Conservation (phyloP, 2,888 invertebrate genomes). For the Brachyptera risi region DNA sequence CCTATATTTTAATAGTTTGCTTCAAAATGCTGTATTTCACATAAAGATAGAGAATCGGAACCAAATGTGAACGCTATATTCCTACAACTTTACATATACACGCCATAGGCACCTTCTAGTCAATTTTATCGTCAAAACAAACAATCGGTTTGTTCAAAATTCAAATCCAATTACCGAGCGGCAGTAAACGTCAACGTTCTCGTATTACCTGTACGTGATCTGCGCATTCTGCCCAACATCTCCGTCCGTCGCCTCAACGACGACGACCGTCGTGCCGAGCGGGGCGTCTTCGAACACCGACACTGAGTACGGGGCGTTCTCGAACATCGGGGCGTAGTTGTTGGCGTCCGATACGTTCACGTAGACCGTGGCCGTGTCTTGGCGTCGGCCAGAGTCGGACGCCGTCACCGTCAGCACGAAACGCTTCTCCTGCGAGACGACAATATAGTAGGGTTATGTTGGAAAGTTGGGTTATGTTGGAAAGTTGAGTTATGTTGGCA, state of each 20-base stretch:
- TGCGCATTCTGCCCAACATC: slow-evolving; percentile 92
- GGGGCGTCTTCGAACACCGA: slow-evolving; percentile 89
- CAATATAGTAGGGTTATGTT: background rate
- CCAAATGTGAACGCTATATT: too few species aligned
- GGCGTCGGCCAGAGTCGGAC: slow-evolving; percentile 82
- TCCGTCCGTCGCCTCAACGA: slow-evolving; percentile 88
- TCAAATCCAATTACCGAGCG: too few species aligned
- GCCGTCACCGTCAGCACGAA: slow-evolving; percentile 85
- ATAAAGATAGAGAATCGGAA: too few species aligned
- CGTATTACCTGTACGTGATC: slow-evolving; percentile 46
- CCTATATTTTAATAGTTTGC: too few species aligned
- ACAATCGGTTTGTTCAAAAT: background rate
- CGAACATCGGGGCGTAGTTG: slow-evolving; percentile 88
- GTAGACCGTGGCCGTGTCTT: slow-evolving; percentile 84
- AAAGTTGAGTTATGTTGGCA: background rate
- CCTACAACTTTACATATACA: too few species aligned
- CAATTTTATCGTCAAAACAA: background rate
- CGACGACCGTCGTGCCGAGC: slow-evolving; percentile 84
- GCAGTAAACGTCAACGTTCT: too few species aligned
- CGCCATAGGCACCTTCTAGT: too few species aligned
- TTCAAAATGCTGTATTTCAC: too few species aligned
- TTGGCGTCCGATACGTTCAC: slow-evolving; percentile 94
- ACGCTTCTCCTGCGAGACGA: slow-evolving; percentile 58
- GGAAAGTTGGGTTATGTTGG: background rate
- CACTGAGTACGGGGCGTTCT: slow-evolving; percentile 87